Evolutionary conservation across 2,888 invertebrate species (phyloP), one percentile per base, ranked within the genome.

Genomic region (Phaonia tiefii): DNA sequence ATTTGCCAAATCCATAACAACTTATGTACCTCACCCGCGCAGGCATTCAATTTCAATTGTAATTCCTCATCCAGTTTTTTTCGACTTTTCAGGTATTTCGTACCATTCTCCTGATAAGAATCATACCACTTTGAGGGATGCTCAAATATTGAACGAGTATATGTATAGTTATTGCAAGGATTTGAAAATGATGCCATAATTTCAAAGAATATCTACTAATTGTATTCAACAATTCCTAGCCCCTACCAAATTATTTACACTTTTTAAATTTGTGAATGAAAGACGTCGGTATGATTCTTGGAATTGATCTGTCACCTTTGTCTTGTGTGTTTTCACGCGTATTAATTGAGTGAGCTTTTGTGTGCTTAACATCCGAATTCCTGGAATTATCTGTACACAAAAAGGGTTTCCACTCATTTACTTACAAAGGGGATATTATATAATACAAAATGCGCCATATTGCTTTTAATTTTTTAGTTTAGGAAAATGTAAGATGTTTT

Each of bases 21-120:
- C 76, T 74, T 37, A n/a, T n/a, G n/a, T n/a, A 89, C 89, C 86
- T 89, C 89, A 17, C 88, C 89, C 0, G 80, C 85, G 22, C 90
- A 87, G 1, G 82, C 42, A 7, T 86, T 75, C n/a, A 89, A 81
- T 7, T 84, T 54, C 1, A 70, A 25, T 5, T 75, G 73, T 13
- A 85, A 65, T 0, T 74, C 11, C 0, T 63, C 31, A 0, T 84
- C 54, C 13, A 86, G 4, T 0, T 15, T 0, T 3, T 65, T 72
- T 0, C 79, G 73, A 0, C 72, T 85, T 13, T 77, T 85, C 2
- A 89, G 66, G 73, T 85, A 87, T 37, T 87, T 84, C 0, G 90
- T 89, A 0, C 89, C 89, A 80, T 88, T 88, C 5, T 85, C 67
- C 67, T 89, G 89, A 54, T 79, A 85, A 11, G 85, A 83, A 49